Evolutionary conservation across 2,888 invertebrate species (phyloP), one percentile per base, ranked within the genome.

Genomic region (Lypha dubia): DNA sequence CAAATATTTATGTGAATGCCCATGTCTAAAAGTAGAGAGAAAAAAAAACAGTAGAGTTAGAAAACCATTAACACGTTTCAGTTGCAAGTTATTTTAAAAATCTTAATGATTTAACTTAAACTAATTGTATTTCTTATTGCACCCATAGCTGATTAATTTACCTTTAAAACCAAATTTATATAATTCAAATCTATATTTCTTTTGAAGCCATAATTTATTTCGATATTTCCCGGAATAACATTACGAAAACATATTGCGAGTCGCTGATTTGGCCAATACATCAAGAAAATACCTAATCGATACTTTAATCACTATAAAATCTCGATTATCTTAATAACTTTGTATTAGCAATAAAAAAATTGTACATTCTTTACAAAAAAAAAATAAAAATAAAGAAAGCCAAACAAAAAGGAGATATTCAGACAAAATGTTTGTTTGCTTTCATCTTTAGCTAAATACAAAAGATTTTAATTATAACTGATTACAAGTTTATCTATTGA

Each of bases 261-360:
- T n/a, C 70, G 0, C 75, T 70, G 11, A n/a, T n/a, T 44, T 53
- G 20, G 11, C n/a, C 7, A 17, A 41, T 15, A 70, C 41, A 62
- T 46, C 28, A 24, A 58, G 56, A 28, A 53, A 51, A 28, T 49
- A 71, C 24, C 22, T 51, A 70, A 67, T 73, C 73, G 46, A 58
- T 79, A n/a, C 65, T 65, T 65, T 71, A 63, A 79, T 71, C 63
- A 46, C 58, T 51, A 41, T 53, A 62, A 62, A 65, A 73, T 73
- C 56, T 58, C 65, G 56, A 79, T 73, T 65, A 65, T 65, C 56
- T 58, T 65, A 79, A 79, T 71, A 63, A 65, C 46, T 71, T 71
- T 56, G 22, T 9, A 20, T 49, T 77, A 60, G 68, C 58, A 56
- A 38, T 24, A 24, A 13, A 58, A n/a, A 62, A 20, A 28, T 56